Percentiles rank a stretch among this genome's conserved stretches.
These are phyloP conservation scores for Antheraea pernyi DNA, from an alignment of 1,140 invertebrate species.

Conservation along the genomic window DNA sequence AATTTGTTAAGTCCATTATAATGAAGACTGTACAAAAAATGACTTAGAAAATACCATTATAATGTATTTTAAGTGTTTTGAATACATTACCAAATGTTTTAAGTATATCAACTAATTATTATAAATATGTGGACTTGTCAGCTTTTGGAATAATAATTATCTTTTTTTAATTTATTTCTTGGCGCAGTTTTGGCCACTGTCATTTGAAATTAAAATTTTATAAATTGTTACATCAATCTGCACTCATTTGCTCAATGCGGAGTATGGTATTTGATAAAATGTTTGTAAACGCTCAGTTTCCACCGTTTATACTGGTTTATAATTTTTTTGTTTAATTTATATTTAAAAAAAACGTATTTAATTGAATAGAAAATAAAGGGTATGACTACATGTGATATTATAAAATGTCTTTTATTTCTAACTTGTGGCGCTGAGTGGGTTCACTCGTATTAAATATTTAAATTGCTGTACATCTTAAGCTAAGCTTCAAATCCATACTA, in stretches of 20 bases:
- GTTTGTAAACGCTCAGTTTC: conserved; percentile 51
- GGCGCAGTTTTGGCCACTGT: not conserved
- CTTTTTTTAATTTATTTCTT: not conserved
- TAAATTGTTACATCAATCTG: conserved; percentile 20
- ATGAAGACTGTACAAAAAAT: conserved; percentile 3
- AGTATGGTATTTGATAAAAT: conserved; percentile 32
- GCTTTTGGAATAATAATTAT: too few species aligned
- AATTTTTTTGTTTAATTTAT: conserved; percentile 43
- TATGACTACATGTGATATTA: conserved; percentile 72
- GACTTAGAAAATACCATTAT: too few species aligned
- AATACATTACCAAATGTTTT: conserved; percentile 11
- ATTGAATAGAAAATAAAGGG: conserved; percentile 67
- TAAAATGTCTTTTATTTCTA: conserved; percentile 44
- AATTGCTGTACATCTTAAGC: too few species aligned
- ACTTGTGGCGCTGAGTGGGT: too few species aligned
- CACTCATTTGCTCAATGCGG: conserved; percentile 70
- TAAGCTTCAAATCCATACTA: too few species aligned
- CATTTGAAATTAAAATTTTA: conserved; percentile 14
- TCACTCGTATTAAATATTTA: too few species aligned
- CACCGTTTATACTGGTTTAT: conserved; percentile 62
- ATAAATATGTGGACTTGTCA: too few species aligned
- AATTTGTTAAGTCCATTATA: not conserved
- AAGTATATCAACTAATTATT: too few species aligned
- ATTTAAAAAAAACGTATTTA: conserved; percentile 53
- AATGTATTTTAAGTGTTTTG: not conserved